Percentiles rank a stretch among this genome's conserved stretches.
Conservation (phyloP, 2,113 vertebrate species). For the Pycnonotus jocosus region DNA sequence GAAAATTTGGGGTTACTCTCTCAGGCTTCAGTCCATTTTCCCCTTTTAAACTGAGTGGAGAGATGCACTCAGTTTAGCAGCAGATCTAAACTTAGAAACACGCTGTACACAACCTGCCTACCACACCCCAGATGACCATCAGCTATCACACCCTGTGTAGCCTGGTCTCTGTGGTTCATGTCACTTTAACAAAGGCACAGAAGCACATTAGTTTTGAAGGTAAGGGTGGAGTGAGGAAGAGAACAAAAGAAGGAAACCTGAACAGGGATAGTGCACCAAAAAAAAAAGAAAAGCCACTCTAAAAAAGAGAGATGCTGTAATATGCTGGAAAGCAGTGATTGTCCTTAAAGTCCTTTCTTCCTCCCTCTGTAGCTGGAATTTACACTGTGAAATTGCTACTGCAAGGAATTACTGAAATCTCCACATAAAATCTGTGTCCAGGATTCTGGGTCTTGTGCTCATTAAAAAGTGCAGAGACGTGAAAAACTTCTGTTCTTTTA, state of each 20-base stretch:
- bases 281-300: not conserved
- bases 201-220: not conserved
- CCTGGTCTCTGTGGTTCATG: not conserved
- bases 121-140: not conserved
- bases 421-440: not conserved
- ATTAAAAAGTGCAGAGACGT: not conserved
- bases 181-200: not conserved
- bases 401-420: not conserved
- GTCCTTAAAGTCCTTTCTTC: not conserved
- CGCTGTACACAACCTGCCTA: not conserved
- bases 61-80: not conserved
- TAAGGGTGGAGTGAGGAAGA: not conserved
- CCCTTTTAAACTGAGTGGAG: not conserved
- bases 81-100: slow-evolving; percentile 7
- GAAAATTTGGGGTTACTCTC: not conserved
- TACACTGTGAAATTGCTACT: not conserved
- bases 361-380: not conserved
- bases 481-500: not conserved
- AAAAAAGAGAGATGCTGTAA: not conserved
- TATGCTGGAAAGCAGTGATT: not conserved
- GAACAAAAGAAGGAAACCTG: slow-evolving; percentile 48
- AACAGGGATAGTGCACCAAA: not conserved
- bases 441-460: not conserved
- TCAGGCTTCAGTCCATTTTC: not conserved
- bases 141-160: not conserved